Conservation (phyloP, 1,140 invertebrate species). For the Diabrotica virgifera region DNA sequence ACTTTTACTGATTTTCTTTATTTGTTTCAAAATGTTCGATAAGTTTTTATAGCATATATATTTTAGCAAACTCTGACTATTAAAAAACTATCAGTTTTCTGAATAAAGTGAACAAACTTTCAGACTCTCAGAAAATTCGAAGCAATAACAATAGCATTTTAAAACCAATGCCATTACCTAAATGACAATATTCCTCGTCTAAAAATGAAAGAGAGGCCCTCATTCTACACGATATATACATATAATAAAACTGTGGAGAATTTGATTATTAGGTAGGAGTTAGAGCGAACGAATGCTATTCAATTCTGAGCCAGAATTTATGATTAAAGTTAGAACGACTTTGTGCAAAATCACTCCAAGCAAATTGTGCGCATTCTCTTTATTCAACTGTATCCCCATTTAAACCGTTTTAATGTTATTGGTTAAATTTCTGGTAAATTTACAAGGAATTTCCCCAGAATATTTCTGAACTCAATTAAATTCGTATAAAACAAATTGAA, state of each 20-base stretch:
- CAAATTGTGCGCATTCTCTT: conserved; percentile 43
- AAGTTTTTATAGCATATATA: too few relatives aligned
- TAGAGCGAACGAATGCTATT: conserved; percentile 19
- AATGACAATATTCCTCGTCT: not conserved
- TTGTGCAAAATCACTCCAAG: conserved; percentile 41
- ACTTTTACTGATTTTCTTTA: too few relatives aligned
- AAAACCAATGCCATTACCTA: not conserved
- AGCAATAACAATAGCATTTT: conserved; percentile 3
- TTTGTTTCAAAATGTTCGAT: too few relatives aligned
- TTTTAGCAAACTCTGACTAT: too few relatives aligned
- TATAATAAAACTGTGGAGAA: conserved; percentile 10
- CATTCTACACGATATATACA: not conserved
- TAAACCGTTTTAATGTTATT: conserved; percentile 42
- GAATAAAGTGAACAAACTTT: too few relatives aligned
- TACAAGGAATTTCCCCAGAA: conserved; percentile 35
- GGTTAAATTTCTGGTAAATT: conserved; percentile 37
- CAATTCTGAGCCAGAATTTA: conserved; percentile 38
- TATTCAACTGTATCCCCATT: conserved; percentile 40
- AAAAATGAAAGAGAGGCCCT: not conserved
- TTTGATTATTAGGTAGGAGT: conserved; percentile 18
- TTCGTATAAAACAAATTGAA: conserved; percentile 5
- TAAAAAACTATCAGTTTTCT: too few relatives aligned
- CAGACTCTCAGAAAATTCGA: not conserved
- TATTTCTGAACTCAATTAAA: conserved; percentile 25
- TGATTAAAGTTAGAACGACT: conserved; percentile 43